Conservation (phyloP, 2,113 vertebrate genomes). For the Ariopsis seemanni region DNA sequence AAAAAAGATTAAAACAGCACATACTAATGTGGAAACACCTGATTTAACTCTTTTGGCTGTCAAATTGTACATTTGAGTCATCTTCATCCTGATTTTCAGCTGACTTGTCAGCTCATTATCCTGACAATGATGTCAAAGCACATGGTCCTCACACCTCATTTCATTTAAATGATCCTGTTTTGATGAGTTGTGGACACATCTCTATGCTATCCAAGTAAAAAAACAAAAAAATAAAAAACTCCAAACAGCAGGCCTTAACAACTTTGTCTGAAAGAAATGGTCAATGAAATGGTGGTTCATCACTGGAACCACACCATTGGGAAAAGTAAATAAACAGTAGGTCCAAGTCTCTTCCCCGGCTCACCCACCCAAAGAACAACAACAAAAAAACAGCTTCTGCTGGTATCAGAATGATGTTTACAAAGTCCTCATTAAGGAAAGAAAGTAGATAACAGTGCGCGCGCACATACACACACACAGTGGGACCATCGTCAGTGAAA, state of each 20-base stretch:
- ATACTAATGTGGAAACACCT: neutral
- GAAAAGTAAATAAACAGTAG: constrained; percentile 72
- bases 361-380: constrained; percentile 77
- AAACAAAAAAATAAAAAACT: neutral
- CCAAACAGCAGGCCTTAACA: constrained; percentile 15
- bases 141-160: constrained; percentile 63
- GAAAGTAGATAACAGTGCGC: constrained; percentile 83
- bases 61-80: neutral
- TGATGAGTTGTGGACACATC: constrained; percentile 26
- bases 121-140: neutral
- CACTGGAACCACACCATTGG: constrained; percentile 62
- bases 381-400: constrained; percentile 78
- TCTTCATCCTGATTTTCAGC: neutral
- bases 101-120: neutral
- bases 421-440: constrained; percentile 98
- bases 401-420: constrained; percentile 89
- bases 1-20: neutral
- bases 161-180: constrained; percentile 63
- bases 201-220: neutral
- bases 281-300: constrained; percentile 65
- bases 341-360: constrained; percentile 61
- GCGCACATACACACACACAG: constrained; percentile 61
- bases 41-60: neutral
- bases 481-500: constrained; percentile 54
- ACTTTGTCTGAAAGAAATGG: constrained; percentile 62